phyloP scores from a whole-genome alignment of 2,888 invertebrate genomes.

The Diplolepis rosae region DNA sequence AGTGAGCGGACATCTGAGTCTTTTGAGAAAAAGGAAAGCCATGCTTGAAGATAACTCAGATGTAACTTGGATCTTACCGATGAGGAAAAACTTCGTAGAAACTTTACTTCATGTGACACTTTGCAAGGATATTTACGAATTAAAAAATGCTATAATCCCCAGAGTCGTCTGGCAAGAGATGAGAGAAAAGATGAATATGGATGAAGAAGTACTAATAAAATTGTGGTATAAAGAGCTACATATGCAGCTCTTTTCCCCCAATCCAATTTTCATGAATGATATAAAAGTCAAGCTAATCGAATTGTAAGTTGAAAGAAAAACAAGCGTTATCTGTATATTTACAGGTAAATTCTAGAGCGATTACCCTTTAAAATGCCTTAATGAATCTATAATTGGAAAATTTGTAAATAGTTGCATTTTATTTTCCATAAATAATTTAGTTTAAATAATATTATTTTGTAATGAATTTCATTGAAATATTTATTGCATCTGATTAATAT shows the following conservation, averaged over 20 bases:
- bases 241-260: conserved; percentile 60
- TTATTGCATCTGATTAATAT: too few relatives aligned
- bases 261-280: conserved; percentile 59
- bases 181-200: conserved; percentile 53
- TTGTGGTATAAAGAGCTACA: conserved; percentile 64
- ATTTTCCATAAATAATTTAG: too few relatives aligned
- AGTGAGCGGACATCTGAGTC: not conserved
- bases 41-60: not conserved
- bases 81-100: conserved; percentile 54
- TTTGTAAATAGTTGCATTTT: too few relatives aligned
- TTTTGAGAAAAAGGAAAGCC: not conserved
- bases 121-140: conserved; percentile 52
- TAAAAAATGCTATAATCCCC: conserved; percentile 61
- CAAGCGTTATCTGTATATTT: too few relatives aligned
- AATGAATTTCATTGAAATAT: too few relatives aligned
- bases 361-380: conserved; percentile 20
- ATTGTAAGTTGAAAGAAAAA: too few relatives aligned
- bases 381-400: not conserved
- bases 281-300: conserved; percentile 64
- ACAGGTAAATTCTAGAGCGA: too few relatives aligned
- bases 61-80: conserved; percentile 51
- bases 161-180: conserved; percentile 59
- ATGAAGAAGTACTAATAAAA: conserved; percentile 45
- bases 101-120: conserved; percentile 52
- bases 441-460: too few relatives aligned